Evolutionary conservation across 1,140 invertebrate genomes (phyloP), one percentile per base, ranked within the genome.

Genomic region (Habropoda laboriosa): DNA sequence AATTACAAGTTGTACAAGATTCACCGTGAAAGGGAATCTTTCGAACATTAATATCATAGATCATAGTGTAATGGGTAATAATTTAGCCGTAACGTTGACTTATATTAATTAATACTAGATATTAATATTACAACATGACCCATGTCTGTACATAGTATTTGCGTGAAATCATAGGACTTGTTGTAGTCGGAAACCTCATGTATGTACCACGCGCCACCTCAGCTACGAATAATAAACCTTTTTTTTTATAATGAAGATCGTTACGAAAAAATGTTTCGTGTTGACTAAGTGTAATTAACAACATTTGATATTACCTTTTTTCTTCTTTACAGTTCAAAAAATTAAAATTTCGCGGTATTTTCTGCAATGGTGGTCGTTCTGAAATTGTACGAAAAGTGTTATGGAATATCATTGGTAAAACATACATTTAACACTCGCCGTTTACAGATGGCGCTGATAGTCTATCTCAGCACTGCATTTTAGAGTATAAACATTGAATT

Each of bases 141-240:
- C 81, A 86, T 80, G 77, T 88, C 79, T 91, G 88, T 91, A 90
- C 80, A 90, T 91, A 88, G 79, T 79, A 90, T 90, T 30, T 87
- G 85, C 82, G 86, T 87, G 79, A 89, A 87, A 89, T 85, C 85
- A 87, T 82, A 87, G 82, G 81, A 87, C 80, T 87, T 83, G 79
- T 83, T 87, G 84, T 88, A 88, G 90, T 87, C 82, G 80, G 83
- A 89, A 90, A 90, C 83, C 87, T 90, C 85, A 89, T 90, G 87
- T 87, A 89, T 88, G 87, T 91, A 90, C 82, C 85, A 89, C 80
- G 85, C 80, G 88, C 82, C 89, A 89, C 86, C 88, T 89, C 86
- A 91, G 77, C 77, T 84, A 88, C 71, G 85, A 84, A 85, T 82
- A 85, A 82, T 87, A 87, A 89, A 80, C 77, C n/a, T n/a, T 83